Conservation (phyloP, 1,140 invertebrate genomes). For the Drusus annulatus region DNA sequence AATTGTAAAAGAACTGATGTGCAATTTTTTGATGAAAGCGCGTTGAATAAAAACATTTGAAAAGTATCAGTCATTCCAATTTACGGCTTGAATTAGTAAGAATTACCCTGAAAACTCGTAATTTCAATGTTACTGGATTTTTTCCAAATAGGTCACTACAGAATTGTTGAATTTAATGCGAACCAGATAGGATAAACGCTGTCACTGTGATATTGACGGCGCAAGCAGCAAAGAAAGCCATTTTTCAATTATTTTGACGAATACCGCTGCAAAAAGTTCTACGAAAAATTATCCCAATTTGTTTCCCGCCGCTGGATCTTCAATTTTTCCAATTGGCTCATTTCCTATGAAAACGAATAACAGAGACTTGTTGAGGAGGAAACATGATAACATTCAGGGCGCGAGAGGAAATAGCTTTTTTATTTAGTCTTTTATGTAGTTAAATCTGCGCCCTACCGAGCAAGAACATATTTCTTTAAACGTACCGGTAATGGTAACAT, state of each 20-base stretch:
- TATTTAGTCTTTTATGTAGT: neutral
- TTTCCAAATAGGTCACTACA: no score
- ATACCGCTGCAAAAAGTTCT: neutral
- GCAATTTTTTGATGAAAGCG: no score
- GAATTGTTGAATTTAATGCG: no score
- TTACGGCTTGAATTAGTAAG: no score
- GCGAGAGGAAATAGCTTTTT: slow-evolving; percentile 10
- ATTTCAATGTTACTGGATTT: no score
- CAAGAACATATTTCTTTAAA: neutral
- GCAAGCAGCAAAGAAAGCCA: neutral
- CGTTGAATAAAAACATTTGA: no score
- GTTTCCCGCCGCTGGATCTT: neutral
- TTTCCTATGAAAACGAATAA: slow-evolving; percentile 4
- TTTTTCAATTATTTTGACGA: neutral
- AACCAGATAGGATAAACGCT: neutral
- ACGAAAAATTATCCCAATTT: neutral
- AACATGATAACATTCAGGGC: slow-evolving; percentile 14
- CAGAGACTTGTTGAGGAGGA: slow-evolving; percentile 12
- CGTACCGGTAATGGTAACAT: neutral
- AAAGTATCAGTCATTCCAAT: no score
- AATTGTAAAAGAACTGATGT: no score
- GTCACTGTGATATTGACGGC: neutral
- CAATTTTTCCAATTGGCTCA: slow-evolving; percentile 1
- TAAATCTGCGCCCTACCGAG: slow-evolving; percentile 11
- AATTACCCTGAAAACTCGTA: no score